Evolutionary conservation across 2,113 vertebrate species (phyloP), one percentile per base, ranked within the genome.

Genomic region (Nothocercus julius): DNA sequence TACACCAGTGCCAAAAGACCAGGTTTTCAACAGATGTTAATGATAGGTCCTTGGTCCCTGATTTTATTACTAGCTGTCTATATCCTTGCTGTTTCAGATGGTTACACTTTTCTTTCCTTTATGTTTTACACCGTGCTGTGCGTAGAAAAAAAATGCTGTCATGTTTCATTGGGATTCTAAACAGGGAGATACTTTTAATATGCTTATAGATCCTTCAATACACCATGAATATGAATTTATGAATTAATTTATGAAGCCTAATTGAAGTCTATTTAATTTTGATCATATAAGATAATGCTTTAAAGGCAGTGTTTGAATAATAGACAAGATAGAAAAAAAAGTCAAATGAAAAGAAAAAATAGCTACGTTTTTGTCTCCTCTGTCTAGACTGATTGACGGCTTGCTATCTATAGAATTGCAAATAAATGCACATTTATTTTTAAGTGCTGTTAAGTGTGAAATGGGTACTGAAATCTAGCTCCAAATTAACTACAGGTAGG

Each of bases 401-500:
- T 89, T 77, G 44, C 56, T 74, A 64, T 20, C 12, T 34, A 17
- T 12, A 61, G 62, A 89, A 44, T 5, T 44, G 25, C 56, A 56
- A 92, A 53, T 8, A 9, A 21, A 5, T 42, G 77, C 66, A 67
- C 4, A 32, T 54, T 34, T 80, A 47, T 36, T 9, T 14, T 88
- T 72, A 78, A 90, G 56, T 87, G 36, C 47, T 80, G 8, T 49
- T 72, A 11, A 19, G 5, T 62, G 12, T 44, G 27, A 51, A 32
- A 73, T 10, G 7, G 7, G 6, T 80, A 40, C 21, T 13, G 63
- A 87, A 95, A 77, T 75, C 77, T 93, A 32, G 30, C 12, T 67
- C 79, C 40, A 73, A 82, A 79, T 62, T 58, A 76, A 88, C 72
- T 92, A 11, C 86, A 74, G 75, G 80, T 93, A 86, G 32, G 81